Base-by-base conservation (phyloP, 2,113 vertebrate genomes). In the Turnix velox region DNA sequence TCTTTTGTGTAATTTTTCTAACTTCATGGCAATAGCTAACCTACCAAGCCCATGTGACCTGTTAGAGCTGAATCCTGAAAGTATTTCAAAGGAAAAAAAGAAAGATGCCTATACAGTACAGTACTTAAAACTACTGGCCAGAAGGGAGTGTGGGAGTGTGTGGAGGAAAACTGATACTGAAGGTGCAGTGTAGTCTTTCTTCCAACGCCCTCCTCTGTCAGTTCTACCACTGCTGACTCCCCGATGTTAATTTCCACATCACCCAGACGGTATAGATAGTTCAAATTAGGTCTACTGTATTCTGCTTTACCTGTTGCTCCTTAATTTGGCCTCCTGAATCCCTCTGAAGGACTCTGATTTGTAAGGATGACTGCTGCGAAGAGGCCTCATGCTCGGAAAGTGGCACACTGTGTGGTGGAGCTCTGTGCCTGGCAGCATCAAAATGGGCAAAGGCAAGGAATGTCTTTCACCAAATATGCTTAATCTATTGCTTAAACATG, bases 351-450 rank as follows among this genome's bases (percentile, higher is more conserved):
- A 27, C 31, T 63, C 42, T 63, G 59, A 42, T 87, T 55, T 87
- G 4, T 25, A 57, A 27, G 25, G 66, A 5, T 55, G 48, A 13
- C 52, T 59, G 11, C 54, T 55, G 46, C 42, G n/a, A 33, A 43
- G 27, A 42, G n/a, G 18, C 7, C 54, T 67, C 23, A 27, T 65
- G 15, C n/a, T n/a, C 5, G 7, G 68, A 7, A n/a, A 7, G 1
- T 3, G 35, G 66, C 54, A 42, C 0, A 0, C 42, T 2, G 3
- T 3, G 7, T 4, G 6, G 31, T 0, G 0, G 16, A 55, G 40
- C 49, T 78, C 69, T 74, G 35, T 31, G 43, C 43, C 46, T 43
- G 24, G 20, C 12, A 13, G 24, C 65, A 48, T 30, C 55, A 23
- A 73, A 77, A 63, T 0, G 4, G 37, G 63, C 25, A 12, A 16